Evolutionary conservation across 2,797 vertebrate genomes (phyloP).

Genomic region (Rhinatrema bivittatum): DNA sequence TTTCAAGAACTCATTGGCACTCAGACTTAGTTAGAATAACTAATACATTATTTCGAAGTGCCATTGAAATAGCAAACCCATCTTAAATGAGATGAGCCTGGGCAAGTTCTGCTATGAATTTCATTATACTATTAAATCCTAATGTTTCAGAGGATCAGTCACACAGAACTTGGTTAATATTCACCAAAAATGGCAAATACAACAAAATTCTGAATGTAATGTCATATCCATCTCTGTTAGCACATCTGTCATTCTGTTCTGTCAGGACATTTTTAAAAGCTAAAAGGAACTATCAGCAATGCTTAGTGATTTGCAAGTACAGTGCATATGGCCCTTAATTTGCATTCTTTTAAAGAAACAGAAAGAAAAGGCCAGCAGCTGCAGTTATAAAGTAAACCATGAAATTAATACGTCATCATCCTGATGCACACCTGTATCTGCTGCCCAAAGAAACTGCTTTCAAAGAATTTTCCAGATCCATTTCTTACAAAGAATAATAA

Average conservation of each 20-base stretch:
- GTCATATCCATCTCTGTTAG: constrained; percentile 20
- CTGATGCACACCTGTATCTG: too few species aligned
- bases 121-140: constrained; percentile 13
- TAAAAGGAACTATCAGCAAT: constrained; percentile 15
- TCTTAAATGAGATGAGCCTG: constrained; percentile 14
- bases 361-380: too few species aligned
- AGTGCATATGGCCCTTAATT: too few species aligned
- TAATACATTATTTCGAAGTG: not conserved
- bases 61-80: constrained; percentile 14
- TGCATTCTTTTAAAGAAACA: too few species aligned
- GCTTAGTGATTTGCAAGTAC: not conserved
- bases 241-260: constrained; percentile 18
- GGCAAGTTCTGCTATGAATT: constrained; percentile 16
- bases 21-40: not conserved
- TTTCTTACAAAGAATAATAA: too few species aligned
- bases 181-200: constrained; percentile 24
- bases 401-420: too few species aligned
- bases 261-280: not conserved
- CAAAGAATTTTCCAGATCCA: too few species aligned
- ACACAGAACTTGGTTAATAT: constrained; percentile 14
- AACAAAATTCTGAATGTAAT: constrained; percentile 19
- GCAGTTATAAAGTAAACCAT: too few species aligned
- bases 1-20: not conserved
- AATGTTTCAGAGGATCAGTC: constrained; percentile 15
- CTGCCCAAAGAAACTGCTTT: too few species aligned